phyloP scores from a whole-genome alignment of 1,140 invertebrate genomes.

The Drosophila obscura region DNA sequence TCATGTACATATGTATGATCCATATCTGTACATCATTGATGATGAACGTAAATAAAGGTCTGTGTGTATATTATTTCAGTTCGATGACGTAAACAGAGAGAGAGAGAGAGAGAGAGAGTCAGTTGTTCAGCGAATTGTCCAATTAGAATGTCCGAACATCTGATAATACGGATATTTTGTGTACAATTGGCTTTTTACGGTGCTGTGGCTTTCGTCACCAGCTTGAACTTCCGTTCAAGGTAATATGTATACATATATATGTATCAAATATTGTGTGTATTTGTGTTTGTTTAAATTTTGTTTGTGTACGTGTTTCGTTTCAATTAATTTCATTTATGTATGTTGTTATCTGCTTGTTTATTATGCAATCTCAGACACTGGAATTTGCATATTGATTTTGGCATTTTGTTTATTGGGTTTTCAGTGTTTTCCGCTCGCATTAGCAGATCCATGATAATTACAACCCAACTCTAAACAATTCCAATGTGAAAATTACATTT shows the following conservation, averaged over 20 bases:
- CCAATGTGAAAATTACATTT: slow-evolving; percentile 50
- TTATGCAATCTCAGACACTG: slow-evolving; percentile 70
- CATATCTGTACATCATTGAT: too few relatives aligned
- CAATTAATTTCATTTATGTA: slow-evolving; percentile 71
- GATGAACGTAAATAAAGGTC: slow-evolving; percentile 18
- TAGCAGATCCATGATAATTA: slow-evolving; percentile 62
- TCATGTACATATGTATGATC: too few relatives aligned
- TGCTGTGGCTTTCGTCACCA: slow-evolving; percentile 42
- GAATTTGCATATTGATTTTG: slow-evolving; percentile 72
- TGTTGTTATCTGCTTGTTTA: slow-evolving; percentile 51
- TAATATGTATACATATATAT: not conserved
- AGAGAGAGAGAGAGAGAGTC: too few relatives aligned
- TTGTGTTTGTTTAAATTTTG: slow-evolving; percentile 50
- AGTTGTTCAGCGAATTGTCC: slow-evolving; percentile 26
- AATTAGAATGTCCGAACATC: slow-evolving; percentile 28
- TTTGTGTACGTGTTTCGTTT: slow-evolving; percentile 51
- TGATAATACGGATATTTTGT: slow-evolving; percentile 21
- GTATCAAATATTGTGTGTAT: slow-evolving; percentile 4
- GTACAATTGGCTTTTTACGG: not conserved
- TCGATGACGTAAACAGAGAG: slow-evolving; percentile 32
- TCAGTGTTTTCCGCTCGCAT: slow-evolving; percentile 35
- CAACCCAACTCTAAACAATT: slow-evolving; percentile 20
- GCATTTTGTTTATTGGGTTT: slow-evolving; percentile 73
- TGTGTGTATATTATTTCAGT: slow-evolving; percentile 30
- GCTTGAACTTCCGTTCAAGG: slow-evolving; percentile 31